Percentiles rank a stretch among this genome's conserved stretches.
phyloP scores from a whole-genome alignment of 2,797 vertebrate genomes.

The Brotula barbata region DNA sequence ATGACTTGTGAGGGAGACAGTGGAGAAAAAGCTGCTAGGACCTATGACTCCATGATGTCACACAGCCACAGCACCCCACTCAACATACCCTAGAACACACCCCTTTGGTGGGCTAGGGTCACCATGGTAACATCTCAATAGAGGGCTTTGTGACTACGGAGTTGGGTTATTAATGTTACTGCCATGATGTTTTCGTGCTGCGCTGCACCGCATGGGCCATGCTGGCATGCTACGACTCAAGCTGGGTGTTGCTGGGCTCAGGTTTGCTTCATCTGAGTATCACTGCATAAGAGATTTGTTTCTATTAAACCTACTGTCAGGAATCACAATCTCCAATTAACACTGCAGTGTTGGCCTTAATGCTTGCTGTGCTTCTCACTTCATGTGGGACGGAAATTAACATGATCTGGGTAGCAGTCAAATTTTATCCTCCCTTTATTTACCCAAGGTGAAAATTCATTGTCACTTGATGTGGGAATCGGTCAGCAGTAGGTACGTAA shows the following conservation, averaged over 20 bases:
- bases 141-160: slow-evolving; percentile 33
- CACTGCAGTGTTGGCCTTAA: slow-evolving; percentile 34
- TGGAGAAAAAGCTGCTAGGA: slow-evolving; percentile 71
- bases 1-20: slow-evolving; percentile 58
- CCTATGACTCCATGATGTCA: slow-evolving; percentile 78
- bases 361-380: slow-evolving; percentile 39
- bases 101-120: slow-evolving; percentile 74
- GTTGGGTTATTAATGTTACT: slow-evolving; percentile 38
- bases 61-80: slow-evolving; percentile 83
- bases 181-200: slow-evolving; percentile 38
- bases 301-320: slow-evolving; percentile 31
- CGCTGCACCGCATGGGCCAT: slow-evolving; percentile 45
- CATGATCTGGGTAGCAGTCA: slow-evolving; percentile 22
- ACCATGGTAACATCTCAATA: slow-evolving; percentile 65
- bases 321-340: slow-evolving; percentile 44
- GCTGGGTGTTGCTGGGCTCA: background rate
- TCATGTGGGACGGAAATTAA: slow-evolving; percentile 41
- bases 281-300: slow-evolving; percentile 16
- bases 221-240: slow-evolving; percentile 28
- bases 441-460: no score
- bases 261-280: background rate
- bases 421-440: slow-evolving; percentile 38
- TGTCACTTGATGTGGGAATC: slow-evolving; percentile 2
- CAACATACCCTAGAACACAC: slow-evolving; percentile 77
- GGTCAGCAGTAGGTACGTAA: background rate